phyloP scores from a whole-genome alignment of 2,113 vertebrate species.

The Sardina pilchardus region DNA sequence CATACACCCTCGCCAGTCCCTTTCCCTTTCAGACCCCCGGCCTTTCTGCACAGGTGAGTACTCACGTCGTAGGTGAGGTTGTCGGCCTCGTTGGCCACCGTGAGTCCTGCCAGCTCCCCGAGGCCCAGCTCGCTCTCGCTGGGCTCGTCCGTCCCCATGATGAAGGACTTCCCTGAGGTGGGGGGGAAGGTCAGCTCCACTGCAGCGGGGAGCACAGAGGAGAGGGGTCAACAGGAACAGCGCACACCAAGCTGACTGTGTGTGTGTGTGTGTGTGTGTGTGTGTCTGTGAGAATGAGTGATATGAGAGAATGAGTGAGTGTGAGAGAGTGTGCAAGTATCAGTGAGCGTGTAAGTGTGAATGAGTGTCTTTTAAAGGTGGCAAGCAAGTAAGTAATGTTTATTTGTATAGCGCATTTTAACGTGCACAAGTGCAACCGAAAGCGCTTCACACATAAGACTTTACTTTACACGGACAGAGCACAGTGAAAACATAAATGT shows the following conservation, averaged over 20 bases:
- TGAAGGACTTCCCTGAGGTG: constrained; percentile 94
- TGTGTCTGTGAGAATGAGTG: neutral
- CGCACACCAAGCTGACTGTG: neutral
- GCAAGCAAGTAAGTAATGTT: too few relatives aligned
- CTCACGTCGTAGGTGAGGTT: constrained; percentile 92
- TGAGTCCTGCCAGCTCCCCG: constrained; percentile 94
- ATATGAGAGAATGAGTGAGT: neutral
- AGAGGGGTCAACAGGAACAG: neutral
- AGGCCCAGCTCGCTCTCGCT: constrained; percentile 94
- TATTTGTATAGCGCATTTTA: too few relatives aligned
- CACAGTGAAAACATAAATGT: too few relatives aligned
- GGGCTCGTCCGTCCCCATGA: constrained; percentile 91
- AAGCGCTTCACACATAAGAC: too few relatives aligned
- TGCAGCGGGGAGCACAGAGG: constrained; percentile 56
- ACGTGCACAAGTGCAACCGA: too few relatives aligned
- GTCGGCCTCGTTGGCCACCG: constrained; percentile 97
- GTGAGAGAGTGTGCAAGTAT: neutral
- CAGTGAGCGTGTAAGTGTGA: neutral
- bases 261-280: neutral
- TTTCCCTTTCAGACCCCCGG: too few relatives aligned
- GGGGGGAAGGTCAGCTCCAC: constrained; percentile 96
- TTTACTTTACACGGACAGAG: too few relatives aligned
- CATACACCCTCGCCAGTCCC: neutral
- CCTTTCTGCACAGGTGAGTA: neutral
- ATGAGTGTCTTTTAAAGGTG: too few relatives aligned